Evolutionary conservation across 2,888 invertebrate genomes (phyloP).

Genomic region (Cybosia mesomella): DNA sequence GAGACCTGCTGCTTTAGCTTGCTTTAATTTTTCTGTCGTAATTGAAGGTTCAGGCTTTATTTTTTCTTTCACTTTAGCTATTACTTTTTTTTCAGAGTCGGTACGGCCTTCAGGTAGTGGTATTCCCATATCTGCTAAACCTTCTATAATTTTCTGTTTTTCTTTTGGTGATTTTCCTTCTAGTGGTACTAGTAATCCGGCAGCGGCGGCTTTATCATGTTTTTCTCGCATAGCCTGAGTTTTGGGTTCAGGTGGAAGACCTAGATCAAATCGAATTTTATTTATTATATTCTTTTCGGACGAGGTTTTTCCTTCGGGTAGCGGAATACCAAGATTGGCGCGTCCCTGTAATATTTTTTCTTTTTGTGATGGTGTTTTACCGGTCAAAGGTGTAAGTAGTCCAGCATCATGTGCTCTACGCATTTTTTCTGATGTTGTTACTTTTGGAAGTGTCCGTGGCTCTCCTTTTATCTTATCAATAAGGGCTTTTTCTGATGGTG

Average conservation of each 20-base stretch:
- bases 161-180: constrained; percentile 43
- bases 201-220: constrained; percentile 43
- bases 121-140: constrained; percentile 31
- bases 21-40: constrained; percentile 12
- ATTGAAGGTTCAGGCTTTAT: constrained; percentile 11
- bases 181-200: constrained; percentile 44
- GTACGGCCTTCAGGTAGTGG: constrained; percentile 46
- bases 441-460: constrained; percentile 56
- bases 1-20: constrained; percentile 39
- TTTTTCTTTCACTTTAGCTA: constrained; percentile 27
- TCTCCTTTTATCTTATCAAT: constrained; percentile 45
- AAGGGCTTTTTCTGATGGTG: constrained; percentile 35
- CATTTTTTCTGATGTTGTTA: constrained; percentile 26
- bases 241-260: constrained; percentile 56
- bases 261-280: constrained; percentile 40
- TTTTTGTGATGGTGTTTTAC: constrained; percentile 8
- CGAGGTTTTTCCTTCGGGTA: constrained; percentile 2
- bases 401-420: background rate
- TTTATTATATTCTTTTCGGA: constrained; percentile 6
- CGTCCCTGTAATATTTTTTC: background rate
- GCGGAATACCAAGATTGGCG: background rate
- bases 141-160: constrained; percentile 44
- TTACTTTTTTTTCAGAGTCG: constrained; percentile 36
- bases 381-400: background rate
- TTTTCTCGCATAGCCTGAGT: constrained; percentile 42